Percentiles rank a stretch among this genome's conserved stretches.
phyloP scores from a whole-genome alignment of 2,888 invertebrate genomes.

The Drosophila mimetica region DNA sequence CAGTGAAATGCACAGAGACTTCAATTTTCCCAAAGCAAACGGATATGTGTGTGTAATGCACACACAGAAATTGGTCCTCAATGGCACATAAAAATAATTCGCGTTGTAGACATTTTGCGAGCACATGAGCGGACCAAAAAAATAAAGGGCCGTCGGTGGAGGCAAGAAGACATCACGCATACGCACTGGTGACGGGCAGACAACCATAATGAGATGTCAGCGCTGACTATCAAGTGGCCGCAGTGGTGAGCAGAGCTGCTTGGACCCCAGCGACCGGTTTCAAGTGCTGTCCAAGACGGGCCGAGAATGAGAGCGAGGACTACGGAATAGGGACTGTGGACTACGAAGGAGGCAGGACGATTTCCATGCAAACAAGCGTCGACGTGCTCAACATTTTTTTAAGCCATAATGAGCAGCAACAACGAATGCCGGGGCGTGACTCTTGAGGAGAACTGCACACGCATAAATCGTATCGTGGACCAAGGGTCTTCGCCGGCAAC shows the following conservation, averaged over 20 bases:
- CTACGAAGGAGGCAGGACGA: slow-evolving; percentile 36
- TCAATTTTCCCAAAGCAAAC: slow-evolving; percentile 48
- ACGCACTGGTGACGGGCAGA: slow-evolving; percentile 70
- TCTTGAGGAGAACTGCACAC: slow-evolving; percentile 66
- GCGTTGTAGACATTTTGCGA: slow-evolving; percentile 71
- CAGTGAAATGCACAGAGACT: slow-evolving; percentile 53
- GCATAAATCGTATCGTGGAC: slow-evolving; percentile 69
- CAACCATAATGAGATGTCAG: slow-evolving; percentile 79
- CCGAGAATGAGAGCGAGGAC: slow-evolving; percentile 32
- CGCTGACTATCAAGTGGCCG: slow-evolving; percentile 77
- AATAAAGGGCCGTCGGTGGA: not conserved
- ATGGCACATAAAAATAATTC: slow-evolving; percentile 77
- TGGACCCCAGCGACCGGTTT: slow-evolving; percentile 62
- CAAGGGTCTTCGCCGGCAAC: slow-evolving; percentile 29
- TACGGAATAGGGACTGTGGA: slow-evolving; percentile 13
- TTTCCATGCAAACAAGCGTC: slow-evolving; percentile 64
- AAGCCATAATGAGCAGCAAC: slow-evolving; percentile 71
- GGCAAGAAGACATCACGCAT: slow-evolving; percentile 63
- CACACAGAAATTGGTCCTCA: slow-evolving; percentile 67
- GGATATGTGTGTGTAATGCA: slow-evolving; percentile 10
- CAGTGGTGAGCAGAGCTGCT: slow-evolving; percentile 47
- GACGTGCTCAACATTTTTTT: slow-evolving; percentile 77
- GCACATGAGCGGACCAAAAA: slow-evolving; percentile 51
- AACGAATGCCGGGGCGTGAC: slow-evolving; percentile 70
- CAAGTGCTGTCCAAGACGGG: slow-evolving; percentile 54